Conservation (phyloP, 2,888 invertebrate species). For the Eurytoma californica region DNA sequence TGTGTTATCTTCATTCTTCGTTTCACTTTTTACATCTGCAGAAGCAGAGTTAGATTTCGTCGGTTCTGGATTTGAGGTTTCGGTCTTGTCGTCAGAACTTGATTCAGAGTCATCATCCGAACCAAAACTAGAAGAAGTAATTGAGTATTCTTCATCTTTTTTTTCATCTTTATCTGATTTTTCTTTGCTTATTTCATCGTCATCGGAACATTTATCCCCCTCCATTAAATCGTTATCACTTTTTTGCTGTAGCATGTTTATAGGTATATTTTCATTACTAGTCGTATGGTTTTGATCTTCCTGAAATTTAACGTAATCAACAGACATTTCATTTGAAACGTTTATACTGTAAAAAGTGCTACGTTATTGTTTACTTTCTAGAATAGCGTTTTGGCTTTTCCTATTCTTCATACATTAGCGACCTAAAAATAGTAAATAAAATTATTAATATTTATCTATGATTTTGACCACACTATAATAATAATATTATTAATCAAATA, state of each 20-base stretch:
- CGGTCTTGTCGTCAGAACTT: slow-evolving; percentile 71
- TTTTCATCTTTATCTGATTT: not conserved
- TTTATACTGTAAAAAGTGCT: too few species aligned
- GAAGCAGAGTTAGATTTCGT: slow-evolving; percentile 21
- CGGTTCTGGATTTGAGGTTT: slow-evolving; percentile 63
- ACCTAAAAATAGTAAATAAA: too few species aligned
- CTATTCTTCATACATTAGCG: too few species aligned
- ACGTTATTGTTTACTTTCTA: too few species aligned
- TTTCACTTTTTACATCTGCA: slow-evolving; percentile 12
- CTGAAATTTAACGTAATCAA: too few species aligned
- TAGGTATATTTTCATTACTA: not conserved
- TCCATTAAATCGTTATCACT: not conserved
- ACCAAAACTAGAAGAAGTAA: slow-evolving; percentile 21
- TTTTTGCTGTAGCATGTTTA: not conserved
- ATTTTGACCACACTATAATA: too few species aligned
- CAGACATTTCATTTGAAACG: too few species aligned
- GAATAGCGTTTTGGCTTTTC: too few species aligned
- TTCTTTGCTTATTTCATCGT: slow-evolving; percentile 3
- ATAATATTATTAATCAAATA: too few species aligned
- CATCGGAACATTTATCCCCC: not conserved
- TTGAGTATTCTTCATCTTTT: slow-evolving; percentile 13
- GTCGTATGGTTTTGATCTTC: too few species aligned
- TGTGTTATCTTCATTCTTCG: slow-evolving; percentile 68
- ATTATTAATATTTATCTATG: too few species aligned
- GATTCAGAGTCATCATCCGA: slow-evolving; percentile 72